phyloP scores from a whole-genome alignment of 2,113 vertebrate genomes.

The Clarias gariepinus region DNA sequence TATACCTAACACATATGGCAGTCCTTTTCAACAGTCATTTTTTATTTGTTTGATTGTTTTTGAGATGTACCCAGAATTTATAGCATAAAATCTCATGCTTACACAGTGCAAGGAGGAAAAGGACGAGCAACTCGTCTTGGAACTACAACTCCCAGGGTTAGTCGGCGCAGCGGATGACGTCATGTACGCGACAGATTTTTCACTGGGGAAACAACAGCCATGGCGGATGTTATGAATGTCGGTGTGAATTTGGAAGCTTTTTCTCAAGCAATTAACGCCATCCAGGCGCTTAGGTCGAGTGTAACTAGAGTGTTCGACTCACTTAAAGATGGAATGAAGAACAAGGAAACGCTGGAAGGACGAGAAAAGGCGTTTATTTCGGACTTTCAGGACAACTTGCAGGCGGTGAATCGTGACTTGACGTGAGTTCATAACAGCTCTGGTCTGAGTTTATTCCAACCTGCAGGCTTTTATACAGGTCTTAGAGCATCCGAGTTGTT shows the following conservation, averaged over 20 bases:
- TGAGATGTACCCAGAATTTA: no score
- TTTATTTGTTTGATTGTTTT: no score
- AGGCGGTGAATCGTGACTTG: slow-evolving; percentile 93
- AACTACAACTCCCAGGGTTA: slow-evolving; percentile 51
- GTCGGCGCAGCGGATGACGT: slow-evolving; percentile 30
- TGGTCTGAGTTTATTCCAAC: not conserved
- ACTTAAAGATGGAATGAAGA: slow-evolving; percentile 94
- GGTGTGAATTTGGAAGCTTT: slow-evolving; percentile 96
- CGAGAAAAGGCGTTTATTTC: slow-evolving; percentile 90
- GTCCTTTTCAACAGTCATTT: not conserved
- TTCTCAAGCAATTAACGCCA: slow-evolving; percentile 90
- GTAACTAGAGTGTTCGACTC: slow-evolving; percentile 95
- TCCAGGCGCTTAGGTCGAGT: slow-evolving; percentile 94
- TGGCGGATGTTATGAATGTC: slow-evolving; percentile 89
- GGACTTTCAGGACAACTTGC: slow-evolving; percentile 93
- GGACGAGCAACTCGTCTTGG: not conserved
- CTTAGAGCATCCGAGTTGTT: not conserved
- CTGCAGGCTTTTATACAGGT: not conserved
- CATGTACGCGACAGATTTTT: slow-evolving; percentile 43
- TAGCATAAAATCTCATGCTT: not conserved
- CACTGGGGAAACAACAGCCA: slow-evolving; percentile 56
- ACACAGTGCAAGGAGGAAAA: no score
- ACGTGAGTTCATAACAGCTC: slow-evolving; percentile 76
- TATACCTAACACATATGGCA: not conserved
- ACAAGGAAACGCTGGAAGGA: slow-evolving; percentile 89